Conservation (phyloP, 2,797 vertebrate species). For the Sebastes taczanowskii region DNA sequence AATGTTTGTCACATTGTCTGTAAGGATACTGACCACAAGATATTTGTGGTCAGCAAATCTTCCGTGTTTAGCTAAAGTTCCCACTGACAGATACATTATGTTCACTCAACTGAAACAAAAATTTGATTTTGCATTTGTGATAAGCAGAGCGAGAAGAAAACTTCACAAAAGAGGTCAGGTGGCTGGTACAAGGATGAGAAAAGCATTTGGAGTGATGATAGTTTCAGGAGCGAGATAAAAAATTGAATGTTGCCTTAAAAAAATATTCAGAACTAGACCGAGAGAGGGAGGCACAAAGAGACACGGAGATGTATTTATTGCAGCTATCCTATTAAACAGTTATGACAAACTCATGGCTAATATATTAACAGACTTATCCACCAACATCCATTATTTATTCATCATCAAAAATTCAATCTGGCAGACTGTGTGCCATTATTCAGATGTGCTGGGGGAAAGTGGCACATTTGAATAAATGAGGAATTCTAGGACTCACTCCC, state of each 20-base stretch:
- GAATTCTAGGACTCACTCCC: constrained; percentile 60
- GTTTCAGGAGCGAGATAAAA: constrained; percentile 30
- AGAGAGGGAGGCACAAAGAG: constrained; percentile 16
- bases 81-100: background rate
- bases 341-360: constrained; percentile 74
- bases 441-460: constrained; percentile 67
- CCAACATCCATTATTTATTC: constrained; percentile 81
- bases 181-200: constrained; percentile 14
- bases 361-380: constrained; percentile 78
- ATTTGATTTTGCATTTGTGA: background rate
- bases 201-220: background rate
- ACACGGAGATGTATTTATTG: constrained; percentile 62
- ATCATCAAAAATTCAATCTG: constrained; percentile 81
- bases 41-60: background rate
- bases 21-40: background rate
- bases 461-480: constrained; percentile 75
- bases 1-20: background rate
- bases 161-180: background rate
- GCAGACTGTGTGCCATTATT: constrained; percentile 77
- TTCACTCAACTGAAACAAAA: background rate
- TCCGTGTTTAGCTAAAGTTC: background rate
- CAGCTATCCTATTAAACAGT: constrained; percentile 66
- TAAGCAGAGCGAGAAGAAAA: background rate
- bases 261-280: constrained; percentile 25
- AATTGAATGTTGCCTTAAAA: constrained; percentile 8